Percentiles rank a stretch among this genome's conserved stretches.
Conservation (phyloP, 2,113 vertebrate genomes). For the Platichthys stellatus region DNA sequence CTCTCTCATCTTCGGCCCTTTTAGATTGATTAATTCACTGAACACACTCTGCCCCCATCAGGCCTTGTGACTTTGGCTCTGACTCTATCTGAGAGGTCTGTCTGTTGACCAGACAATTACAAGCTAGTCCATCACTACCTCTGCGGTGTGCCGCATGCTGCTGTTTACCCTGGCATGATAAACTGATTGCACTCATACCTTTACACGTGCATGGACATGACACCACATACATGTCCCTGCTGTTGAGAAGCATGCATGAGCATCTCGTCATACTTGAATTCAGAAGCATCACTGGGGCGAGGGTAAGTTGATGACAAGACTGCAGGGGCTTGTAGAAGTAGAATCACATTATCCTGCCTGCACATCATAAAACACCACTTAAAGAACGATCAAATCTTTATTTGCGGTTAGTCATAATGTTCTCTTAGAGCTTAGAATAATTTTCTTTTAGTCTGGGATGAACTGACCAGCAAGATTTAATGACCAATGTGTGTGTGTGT, state of each 20-base stretch:
- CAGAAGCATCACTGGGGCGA: background rate
- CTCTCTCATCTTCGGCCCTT: constrained; percentile 12
- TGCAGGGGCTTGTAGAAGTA: no score
- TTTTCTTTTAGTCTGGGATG: no score
- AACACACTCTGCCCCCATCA: constrained; percentile 47
- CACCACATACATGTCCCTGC: background rate
- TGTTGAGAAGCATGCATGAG: background rate
- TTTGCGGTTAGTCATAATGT: background rate
- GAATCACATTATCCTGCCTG: background rate
- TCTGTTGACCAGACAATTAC: constrained; percentile 49
- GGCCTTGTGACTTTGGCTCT: constrained; percentile 25
- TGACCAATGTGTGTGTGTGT: no score
- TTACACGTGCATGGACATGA: constrained; percentile 3
- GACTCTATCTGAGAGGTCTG: constrained; percentile 24
- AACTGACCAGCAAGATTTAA: no score
- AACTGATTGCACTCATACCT: constrained; percentile 9
- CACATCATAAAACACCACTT: background rate
- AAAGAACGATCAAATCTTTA: background rate
- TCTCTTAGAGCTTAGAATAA: no score
- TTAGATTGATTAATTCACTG: constrained; percentile 51
- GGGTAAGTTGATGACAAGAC: constrained; percentile 3
- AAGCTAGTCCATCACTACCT: constrained; percentile 34
- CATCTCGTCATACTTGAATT: background rate
- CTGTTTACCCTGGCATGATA: constrained; percentile 20
- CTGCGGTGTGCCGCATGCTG: constrained; percentile 5